Evolutionary conservation across 1,140 invertebrate species (phyloP).

Genomic region (Mactra quadrangularis): DNA sequence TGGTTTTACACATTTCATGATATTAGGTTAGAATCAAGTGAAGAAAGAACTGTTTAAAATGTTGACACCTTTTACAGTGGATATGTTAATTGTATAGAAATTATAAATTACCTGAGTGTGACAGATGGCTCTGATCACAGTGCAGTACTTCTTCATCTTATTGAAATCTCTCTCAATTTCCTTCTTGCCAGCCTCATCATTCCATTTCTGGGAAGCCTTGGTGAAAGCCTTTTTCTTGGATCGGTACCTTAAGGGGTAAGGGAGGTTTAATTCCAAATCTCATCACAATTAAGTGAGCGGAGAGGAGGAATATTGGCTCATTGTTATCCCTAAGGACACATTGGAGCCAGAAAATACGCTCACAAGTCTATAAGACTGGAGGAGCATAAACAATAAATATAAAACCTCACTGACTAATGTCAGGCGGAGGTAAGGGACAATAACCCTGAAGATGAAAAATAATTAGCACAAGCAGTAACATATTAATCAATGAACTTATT

Average conservation of each 20-base stretch:
- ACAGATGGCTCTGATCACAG: constrained; percentile 97
- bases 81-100: no score
- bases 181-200: constrained; percentile 97
- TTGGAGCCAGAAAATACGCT: constrained; percentile 57
- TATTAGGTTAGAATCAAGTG: no score
- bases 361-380: constrained; percentile 44
- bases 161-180: constrained; percentile 98
- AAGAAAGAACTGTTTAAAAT: no score
- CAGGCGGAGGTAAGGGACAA: constrained; percentile 28
- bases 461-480: no score
- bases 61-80: no score
- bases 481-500: no score
- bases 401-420: constrained; percentile 40
- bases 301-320: constrained; percentile 70
- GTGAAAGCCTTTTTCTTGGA: constrained; percentile 99
- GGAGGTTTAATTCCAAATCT: constrained; percentile 64
- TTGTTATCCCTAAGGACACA: constrained; percentile 41
- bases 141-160: constrained; percentile 99
- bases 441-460: constrained; percentile 24
- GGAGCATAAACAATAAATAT: constrained; percentile 23
- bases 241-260: constrained; percentile 92
- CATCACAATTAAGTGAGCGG: constrained; percentile 78
- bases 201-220: constrained; percentile 99
- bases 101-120: constrained; percentile 97
- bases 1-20: no score